Evolutionary conservation across 2,888 invertebrate species (phyloP).

Genomic region (Phania funesta): DNA sequence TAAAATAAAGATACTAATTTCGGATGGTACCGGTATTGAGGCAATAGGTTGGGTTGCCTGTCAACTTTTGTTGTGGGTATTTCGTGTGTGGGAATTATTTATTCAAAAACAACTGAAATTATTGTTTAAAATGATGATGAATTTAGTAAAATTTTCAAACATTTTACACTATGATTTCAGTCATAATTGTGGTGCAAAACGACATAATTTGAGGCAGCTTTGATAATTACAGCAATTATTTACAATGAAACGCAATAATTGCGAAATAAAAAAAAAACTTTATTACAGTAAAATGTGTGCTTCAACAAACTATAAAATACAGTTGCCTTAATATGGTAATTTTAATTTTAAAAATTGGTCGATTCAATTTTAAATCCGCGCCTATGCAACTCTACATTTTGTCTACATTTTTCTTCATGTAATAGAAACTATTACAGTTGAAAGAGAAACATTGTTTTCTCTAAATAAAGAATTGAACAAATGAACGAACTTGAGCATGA

Average conservation of each 20-base stretch:
- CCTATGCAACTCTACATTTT: too few relatives aligned
- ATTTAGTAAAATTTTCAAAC: slow-evolving; percentile 20
- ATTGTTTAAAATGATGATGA: neutral
- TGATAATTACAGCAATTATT: slow-evolving; percentile 49
- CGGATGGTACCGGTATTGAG: neutral
- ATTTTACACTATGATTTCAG: neutral
- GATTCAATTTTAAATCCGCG: too few relatives aligned
- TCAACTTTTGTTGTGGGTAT: neutral
- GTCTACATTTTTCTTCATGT: too few relatives aligned
- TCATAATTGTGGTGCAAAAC: slow-evolving; percentile 16
- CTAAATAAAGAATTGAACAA: too few relatives aligned
- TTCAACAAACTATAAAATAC: too few relatives aligned
- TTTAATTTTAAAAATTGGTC: too few relatives aligned
- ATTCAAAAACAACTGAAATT: neutral
- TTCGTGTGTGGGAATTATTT: neutral
- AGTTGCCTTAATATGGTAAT: too few relatives aligned
- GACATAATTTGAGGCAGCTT: slow-evolving; percentile 48
- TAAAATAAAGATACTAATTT: neutral
- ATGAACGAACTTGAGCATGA: too few relatives aligned
- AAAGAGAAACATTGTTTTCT: too few relatives aligned
- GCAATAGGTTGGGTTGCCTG: neutral
- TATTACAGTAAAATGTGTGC: too few relatives aligned
- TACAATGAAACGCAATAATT: neutral
- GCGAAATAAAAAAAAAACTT: neutral
- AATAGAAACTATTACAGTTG: too few relatives aligned